A percentile compares a stretch with the other conserved stretches of the same genome.
Conservation (phyloP, 2,888 invertebrate genomes). For the Sycophila texana region DNA sequence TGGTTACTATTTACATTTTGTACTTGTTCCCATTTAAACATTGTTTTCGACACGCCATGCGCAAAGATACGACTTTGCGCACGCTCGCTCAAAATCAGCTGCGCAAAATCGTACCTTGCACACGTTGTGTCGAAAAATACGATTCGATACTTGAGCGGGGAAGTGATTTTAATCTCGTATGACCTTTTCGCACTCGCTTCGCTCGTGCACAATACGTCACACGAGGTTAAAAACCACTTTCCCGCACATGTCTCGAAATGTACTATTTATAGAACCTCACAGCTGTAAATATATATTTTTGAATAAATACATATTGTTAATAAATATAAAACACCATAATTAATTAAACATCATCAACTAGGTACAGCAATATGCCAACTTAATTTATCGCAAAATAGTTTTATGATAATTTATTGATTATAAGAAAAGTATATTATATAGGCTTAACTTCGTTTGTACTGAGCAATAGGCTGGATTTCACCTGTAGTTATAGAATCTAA, state of each 20-base stretch:
- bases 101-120: no score
- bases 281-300: neutral
- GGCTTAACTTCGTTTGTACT: conserved; percentile 70
- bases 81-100: no score
- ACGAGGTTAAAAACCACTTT: no score
- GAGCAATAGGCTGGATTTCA: conserved; percentile 75
- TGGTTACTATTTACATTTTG: conserved; percentile 23
- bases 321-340: conserved; percentile 6
- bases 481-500: conserved; percentile 81
- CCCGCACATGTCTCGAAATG: no score
- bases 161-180: no score
- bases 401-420: neutral
- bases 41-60: no score
- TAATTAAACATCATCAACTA: neutral
- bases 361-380: neutral
- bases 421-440: conserved; percentile 2
- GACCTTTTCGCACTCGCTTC: no score
- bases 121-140: no score
- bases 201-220: no score
- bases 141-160: no score
- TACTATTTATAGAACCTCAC: neutral
- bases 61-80: no score
- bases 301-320: neutral
- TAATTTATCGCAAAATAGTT: neutral
- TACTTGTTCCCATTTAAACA: conserved; percentile 3